Evolutionary conservation across 2,888 invertebrate species (phyloP).

Genomic region (Lepidochitona cinerea): DNA sequence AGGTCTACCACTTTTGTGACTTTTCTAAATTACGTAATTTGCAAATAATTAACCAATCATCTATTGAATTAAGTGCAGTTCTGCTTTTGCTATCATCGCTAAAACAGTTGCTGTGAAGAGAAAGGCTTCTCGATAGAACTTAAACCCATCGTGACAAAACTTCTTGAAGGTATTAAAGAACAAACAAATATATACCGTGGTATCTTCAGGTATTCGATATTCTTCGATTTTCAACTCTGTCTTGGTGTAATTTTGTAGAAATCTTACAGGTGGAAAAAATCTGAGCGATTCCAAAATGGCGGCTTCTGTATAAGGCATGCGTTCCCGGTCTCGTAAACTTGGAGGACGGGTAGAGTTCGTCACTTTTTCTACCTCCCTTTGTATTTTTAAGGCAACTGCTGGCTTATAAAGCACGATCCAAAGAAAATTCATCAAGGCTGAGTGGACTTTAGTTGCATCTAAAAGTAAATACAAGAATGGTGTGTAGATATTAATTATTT

Average conservation of each 20-base stretch:
- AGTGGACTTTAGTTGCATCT: neutral
- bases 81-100: too few species aligned
- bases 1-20: too few species aligned
- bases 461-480: too few species aligned
- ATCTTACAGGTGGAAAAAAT: neutral
- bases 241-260: neutral
- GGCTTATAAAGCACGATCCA: neutral
- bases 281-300: neutral
- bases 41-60: too few species aligned
- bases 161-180: neutral
- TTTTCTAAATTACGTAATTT: too few species aligned
- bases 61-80: too few species aligned
- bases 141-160: too few species aligned
- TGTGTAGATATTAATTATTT: too few species aligned
- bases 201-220: neutral
- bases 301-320: slow-evolving; percentile 1
- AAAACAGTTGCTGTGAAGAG: too few species aligned
- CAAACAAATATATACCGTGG: neutral
- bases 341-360: neutral
- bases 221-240: neutral
- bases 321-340: neutral
- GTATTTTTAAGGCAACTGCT: neutral
- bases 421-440: neutral
- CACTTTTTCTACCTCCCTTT: neutral
- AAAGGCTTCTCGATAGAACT: too few species aligned